Evolutionary conservation across 2,113 vertebrate genomes (phyloP), one percentile per base, ranked within the genome.

Genomic region (Cacatua alba): DNA sequence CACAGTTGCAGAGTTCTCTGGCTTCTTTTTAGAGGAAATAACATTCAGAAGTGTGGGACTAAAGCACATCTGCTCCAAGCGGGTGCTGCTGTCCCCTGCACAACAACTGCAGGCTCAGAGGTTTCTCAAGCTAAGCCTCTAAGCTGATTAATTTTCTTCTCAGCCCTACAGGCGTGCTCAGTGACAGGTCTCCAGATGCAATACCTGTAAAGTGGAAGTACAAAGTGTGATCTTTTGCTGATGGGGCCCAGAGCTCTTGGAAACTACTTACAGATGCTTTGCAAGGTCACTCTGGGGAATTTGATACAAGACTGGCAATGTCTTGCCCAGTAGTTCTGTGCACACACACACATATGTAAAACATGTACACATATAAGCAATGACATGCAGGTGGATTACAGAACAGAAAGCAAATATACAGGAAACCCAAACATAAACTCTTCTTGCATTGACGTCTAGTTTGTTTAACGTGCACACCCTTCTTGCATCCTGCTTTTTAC

Each of bases 241-340:
- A 28, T 1, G 46, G 62, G 39, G 31, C 77, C 55, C 60, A 64
- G 46, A 53, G 43, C 81, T 88, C 51, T 52, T 44, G 52, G 77
- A 83, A 94, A 83, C 69, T 28, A 41, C 77, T 80, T 41, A 65
- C 24, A 90, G 78, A 90, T 44, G 49, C 41, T 70, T 67, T 74
- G 43, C 48, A 70, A 69, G 35, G 41, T 57, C 44, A 69, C 52
- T 63, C 53, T 51, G 72, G 51, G 64, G 33, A 79, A 35, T 10
- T 0, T 18, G 41, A 33, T 5, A 33, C 20, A 21, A 28, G 39
- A 17, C 0, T 59, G 84, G 49, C 44, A 65, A 26, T 0, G 46
- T 17, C 49, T 4, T 41, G 63, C n/a, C 33, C 37, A 43, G 43
- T 1, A 80, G 53, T 3, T 26, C 1, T 6, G n/a, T n/a, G n/a